These are phyloP conservation scores for Tetragonula clypearis DNA, from an alignment of 1,140 invertebrate genomes.

Conservation along the genomic window DNA sequence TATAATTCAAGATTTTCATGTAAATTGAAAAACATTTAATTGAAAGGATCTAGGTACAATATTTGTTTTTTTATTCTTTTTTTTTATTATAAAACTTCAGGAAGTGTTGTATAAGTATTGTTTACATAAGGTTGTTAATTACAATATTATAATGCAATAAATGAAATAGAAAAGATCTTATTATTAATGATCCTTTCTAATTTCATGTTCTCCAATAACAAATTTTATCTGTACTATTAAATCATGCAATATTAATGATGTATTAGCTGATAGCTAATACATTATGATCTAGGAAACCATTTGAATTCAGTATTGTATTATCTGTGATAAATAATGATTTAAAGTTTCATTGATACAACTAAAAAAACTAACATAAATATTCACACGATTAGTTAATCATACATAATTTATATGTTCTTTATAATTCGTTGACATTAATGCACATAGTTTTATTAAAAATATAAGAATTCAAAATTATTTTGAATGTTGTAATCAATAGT, in stretches of 20 bases:
- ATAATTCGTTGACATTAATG: conserved; percentile 27
- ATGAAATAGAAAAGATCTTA: not conserved
- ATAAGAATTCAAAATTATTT: not conserved
- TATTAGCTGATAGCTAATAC: not conserved
- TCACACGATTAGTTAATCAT: conserved; percentile 4
- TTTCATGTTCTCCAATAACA: conserved; percentile 35
- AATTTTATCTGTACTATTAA: conserved; percentile 20
- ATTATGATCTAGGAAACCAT: conserved; percentile 22
- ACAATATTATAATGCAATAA: not conserved
- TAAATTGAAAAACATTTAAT: conserved; percentile 47
- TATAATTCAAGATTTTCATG: conserved; percentile 17
- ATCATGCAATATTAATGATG: conserved; percentile 29
- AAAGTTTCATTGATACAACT: conserved; percentile 17
- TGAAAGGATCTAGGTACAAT: conserved; percentile 20
- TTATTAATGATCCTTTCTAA: conserved; percentile 26
- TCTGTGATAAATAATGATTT: conserved; percentile 26
- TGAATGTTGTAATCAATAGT: not conserved
- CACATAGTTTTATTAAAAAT: not conserved
- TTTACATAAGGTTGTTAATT: not conserved
- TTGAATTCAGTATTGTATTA: conserved; percentile 21
- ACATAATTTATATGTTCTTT: conserved; percentile 14
- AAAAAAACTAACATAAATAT: not conserved
- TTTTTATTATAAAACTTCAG: not conserved
- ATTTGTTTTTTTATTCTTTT: not conserved
- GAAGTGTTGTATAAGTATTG: conserved; percentile 7